Base-by-base conservation (phyloP, 2,888 invertebrate genomes). In the Alsophila aescularia region DNA sequence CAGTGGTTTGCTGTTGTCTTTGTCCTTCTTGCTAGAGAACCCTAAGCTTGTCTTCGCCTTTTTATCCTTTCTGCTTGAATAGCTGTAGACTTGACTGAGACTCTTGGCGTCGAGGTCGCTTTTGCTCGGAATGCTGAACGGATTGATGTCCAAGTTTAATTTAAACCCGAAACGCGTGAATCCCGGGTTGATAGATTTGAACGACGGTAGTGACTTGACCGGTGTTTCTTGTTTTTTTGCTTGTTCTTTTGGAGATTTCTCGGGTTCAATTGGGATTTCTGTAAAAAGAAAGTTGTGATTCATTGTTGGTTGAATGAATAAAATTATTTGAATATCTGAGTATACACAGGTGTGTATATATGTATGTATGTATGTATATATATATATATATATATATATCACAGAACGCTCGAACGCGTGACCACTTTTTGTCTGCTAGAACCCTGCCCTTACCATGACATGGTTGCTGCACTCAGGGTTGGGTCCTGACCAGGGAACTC, bases 101-200 rank as follows among this genome's bases (percentile, higher is more conserved):
- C 35, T 45, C 1, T 41, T 69, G 2, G 64, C 53, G 0, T 60
- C n/a, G n/a, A n/a, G n/a, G n/a, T n/a, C 62, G 0, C 57, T 62
- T 61, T 81, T 82, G 29, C 62, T 62, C 0, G 83, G 71, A 13
- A 83, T 63, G 39, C 79, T 85, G 71, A 91, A 91, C 0, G 90
- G 90, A 41, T 91, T 90, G 0, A 75, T 81, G 29, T 82, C 81
- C 10, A 87, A 70, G 57, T 90, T 81, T 47, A 93, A 56, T 61
- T 90, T 93, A 69, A 92, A 93, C 0, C 93, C 93, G 64, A 92
- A 92, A 55, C 87, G 77, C 1, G 88, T 92, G 73, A 84, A 92
- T 0, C 81, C 84, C 0, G 81, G 75, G 36, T 77, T 76, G 1
- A 80, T 44, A 1, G 81, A 72, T 1, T 72, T 78, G 5, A 78